Percentiles rank a stretch among this genome's conserved stretches.
These are phyloP conservation scores for Progne subis DNA, from an alignment of 2,113 vertebrate genomes.

Conservation along the genomic window DNA sequence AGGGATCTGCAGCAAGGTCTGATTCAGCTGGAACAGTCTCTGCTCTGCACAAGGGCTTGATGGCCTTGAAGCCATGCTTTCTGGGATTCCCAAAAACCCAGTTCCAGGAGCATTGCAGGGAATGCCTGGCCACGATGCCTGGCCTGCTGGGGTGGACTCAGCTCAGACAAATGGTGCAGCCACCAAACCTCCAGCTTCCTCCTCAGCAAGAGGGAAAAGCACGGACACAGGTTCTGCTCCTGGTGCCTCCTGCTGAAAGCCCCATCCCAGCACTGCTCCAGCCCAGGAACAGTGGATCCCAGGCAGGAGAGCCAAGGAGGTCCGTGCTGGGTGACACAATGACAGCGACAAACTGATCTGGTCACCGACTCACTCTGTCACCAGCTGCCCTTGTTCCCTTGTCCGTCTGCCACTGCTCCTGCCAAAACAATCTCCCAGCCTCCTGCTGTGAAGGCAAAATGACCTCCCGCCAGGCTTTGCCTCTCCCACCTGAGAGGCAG, in stretches of 20 bases:
- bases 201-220: neutral
- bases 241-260: fast-evolving
- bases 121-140: neutral
- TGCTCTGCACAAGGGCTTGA: neutral
- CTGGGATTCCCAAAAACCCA: neutral
- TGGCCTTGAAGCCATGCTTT: fast-evolving
- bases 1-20: neutral
- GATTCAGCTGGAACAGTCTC: fast-evolving
- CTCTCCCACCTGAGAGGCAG: neutral
- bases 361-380: fast-evolving
- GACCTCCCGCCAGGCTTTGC: neutral
- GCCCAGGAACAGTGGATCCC: neutral
- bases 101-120: fast-evolving
- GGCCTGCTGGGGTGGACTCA: neutral
- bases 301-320: neutral
- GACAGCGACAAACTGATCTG: neutral
- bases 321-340: fast-evolving
- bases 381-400: neutral
- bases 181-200: neutral
- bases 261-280: neutral
- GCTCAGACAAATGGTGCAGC: neutral
- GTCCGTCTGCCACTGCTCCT: neutral
- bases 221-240: fast-evolving
- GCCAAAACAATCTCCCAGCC: neutral
- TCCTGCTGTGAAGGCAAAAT: neutral